Evolutionary conservation across 2,797 vertebrate genomes (phyloP), one percentile per base, ranked within the genome.

Genomic region (Micrastur ruficollis): DNA sequence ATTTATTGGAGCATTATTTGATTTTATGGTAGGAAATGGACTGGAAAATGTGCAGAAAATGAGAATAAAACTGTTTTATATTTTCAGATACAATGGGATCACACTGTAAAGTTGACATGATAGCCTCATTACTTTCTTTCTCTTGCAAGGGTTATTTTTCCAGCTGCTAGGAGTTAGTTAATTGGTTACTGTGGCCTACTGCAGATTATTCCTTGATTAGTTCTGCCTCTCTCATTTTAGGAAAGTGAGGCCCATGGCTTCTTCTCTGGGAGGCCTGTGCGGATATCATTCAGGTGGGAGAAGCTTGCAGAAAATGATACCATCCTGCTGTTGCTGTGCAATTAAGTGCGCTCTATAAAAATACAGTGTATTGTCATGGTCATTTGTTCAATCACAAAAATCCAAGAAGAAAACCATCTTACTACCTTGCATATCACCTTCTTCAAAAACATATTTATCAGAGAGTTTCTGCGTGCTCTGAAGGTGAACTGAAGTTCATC

Each of bases 21-120:
- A 52, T 88, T 90, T 92, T 78, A 88, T 74, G 52, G 56, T 44
- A 81, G 75, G 61, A 90, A 90, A 88, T 88, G 83, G 44, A 38
- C 74, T 90, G 75, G 83, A 90, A 92, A 95, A 90, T 73, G 42
- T 56, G 66, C 56, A 74, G 80, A 78, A 88, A 90, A 89, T 27
- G n/a, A 83, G 73, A 68, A 81, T 73, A 73, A 81, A 92, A 36
- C 36, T 42, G 61, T 8, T 84, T 59, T 59, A 68, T 81, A 50
- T 81, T 87, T 71, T 50, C 59, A 72, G 65, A 42, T 55, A 55
- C 66, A 31, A 21, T 42, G 79, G 79, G 79, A 87, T 68, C 86
- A n/a, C 65, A 27, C 55, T n/a, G 34, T 46, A 52, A 73, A 53
- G 63, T 58, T 90, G 83, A 78, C 65, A 26, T 7, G 86, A 87